phyloP scores from a whole-genome alignment of 2,113 vertebrate genomes.

The Phaethornis superciliosus region DNA sequence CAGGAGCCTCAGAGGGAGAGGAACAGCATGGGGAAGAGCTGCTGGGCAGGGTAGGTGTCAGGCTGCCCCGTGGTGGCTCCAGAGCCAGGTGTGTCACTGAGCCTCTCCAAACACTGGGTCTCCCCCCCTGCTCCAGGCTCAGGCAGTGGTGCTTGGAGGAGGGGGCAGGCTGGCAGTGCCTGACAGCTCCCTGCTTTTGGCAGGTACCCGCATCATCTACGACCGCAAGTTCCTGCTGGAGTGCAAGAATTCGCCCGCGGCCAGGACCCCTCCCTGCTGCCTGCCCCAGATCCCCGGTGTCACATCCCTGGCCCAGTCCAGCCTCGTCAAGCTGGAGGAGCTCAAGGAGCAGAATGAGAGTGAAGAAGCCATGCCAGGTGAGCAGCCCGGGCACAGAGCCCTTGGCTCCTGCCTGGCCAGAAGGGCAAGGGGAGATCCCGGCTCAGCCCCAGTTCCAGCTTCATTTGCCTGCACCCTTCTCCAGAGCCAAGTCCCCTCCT shows the following conservation, averaged over 20 bases:
- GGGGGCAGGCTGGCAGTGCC: background rate
- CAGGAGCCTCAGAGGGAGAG: background rate
- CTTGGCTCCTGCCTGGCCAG: background rate
- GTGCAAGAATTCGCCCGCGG: conserved; percentile 90
- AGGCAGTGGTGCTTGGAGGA: background rate
- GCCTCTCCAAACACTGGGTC: accelerated
- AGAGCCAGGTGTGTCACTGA: background rate
- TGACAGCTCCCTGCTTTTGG: conserved; percentile 48
- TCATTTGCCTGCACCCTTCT: background rate
- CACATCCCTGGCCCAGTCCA: conserved; percentile 82
- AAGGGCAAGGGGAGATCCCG: background rate
- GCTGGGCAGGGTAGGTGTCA: background rate
- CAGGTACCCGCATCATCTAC: conserved; percentile 92
- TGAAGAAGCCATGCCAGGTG: conserved; percentile 86
- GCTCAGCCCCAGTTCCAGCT: background rate
- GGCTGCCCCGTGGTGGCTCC: background rate
- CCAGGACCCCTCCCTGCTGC: conserved; percentile 88
- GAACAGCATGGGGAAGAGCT: background rate
- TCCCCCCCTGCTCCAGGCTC: background rate
- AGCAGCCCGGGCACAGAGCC: background rate
- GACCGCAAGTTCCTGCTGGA: conserved; percentile 93
- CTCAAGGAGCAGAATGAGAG: conserved; percentile 87
- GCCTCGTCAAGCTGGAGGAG: conserved; percentile 82
- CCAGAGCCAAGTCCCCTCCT: background rate
- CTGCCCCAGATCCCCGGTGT: conserved; percentile 92